phyloP scores from a whole-genome alignment of 2,888 invertebrate genomes.

The Perizoma flavofasciatum region DNA sequence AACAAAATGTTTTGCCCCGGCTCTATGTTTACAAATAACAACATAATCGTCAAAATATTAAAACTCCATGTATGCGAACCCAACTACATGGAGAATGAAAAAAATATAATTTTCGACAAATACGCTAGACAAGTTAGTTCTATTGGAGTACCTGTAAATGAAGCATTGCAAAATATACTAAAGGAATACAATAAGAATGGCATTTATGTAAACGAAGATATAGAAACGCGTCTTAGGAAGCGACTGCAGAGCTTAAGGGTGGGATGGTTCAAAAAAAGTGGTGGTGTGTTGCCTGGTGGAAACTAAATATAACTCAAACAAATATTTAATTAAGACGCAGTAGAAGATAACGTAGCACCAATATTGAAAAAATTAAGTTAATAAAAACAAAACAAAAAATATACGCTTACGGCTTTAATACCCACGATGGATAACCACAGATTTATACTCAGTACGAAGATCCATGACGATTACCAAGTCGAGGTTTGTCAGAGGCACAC shows the following conservation, averaged over 20 bases:
- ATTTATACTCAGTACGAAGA: too few species aligned
- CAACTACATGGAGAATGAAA: conserved; percentile 10
- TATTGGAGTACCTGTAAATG: background rate
- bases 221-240: conserved; percentile 1
- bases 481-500: too few species aligned
- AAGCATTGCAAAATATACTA: background rate
- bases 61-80: conserved; percentile 14
- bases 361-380: too few species aligned
- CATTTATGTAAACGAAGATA: background rate
- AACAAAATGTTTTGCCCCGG: conserved; percentile 5
- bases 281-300: background rate
- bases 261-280: background rate
- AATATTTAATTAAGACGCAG: background rate
- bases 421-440: too few species aligned
- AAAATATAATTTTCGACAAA: conserved; percentile 11
- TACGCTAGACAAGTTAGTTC: background rate
- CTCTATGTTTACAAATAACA: conserved; percentile 8
- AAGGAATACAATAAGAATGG: background rate
- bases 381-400: too few species aligned
- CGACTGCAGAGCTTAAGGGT: conserved; percentile 1
- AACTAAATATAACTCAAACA: background rate
- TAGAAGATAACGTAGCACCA: too few species aligned
- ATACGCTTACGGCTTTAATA: too few species aligned
- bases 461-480: too few species aligned
- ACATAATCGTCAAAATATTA: conserved; percentile 1